Evolutionary conservation across 2,797 vertebrate species (phyloP).

Genomic region (Xerus rutilus): DNA sequence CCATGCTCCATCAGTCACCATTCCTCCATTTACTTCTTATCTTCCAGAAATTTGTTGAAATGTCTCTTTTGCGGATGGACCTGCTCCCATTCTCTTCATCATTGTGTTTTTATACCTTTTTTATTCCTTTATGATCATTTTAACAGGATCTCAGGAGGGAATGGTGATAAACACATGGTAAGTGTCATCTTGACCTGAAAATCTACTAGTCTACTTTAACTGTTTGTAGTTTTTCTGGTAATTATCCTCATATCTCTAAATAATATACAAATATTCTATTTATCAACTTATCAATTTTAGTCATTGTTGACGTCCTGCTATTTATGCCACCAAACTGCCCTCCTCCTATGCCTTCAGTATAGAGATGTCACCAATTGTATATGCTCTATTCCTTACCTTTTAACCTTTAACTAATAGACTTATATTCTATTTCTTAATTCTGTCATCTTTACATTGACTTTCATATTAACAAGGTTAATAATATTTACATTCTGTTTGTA

Average conservation of each 20-base stretch:
- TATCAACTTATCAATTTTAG: constrained; percentile 54
- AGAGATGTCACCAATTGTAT: constrained; percentile 39
- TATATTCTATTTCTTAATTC: constrained; percentile 44
- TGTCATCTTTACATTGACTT: constrained; percentile 66
- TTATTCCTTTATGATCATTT: constrained; percentile 60
- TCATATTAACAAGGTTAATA: constrained; percentile 62
- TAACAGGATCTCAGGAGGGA: constrained; percentile 54
- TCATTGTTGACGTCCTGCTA: constrained; percentile 48
- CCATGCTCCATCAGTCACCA: constrained; percentile 5
- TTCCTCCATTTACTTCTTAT: constrained; percentile 30
- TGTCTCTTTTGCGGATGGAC: constrained; percentile 47
- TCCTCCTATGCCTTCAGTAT: constrained; percentile 26
- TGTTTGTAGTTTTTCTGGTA: constrained; percentile 50
- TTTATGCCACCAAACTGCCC: background rate
- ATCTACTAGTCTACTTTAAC: constrained; percentile 57
- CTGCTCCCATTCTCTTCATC: constrained; percentile 43
- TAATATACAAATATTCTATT: constrained; percentile 53
- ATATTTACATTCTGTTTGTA: constrained; percentile 61
- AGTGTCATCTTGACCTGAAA: constrained; percentile 56
- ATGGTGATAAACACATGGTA: constrained; percentile 56
- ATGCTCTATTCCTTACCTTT: constrained; percentile 49
- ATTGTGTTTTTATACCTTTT: constrained; percentile 45
- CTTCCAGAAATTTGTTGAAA: constrained; percentile 58
- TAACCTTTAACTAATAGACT: constrained; percentile 48
- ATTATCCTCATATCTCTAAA: constrained; percentile 58